Evolutionary conservation across 2,113 vertebrate genomes (phyloP).

Genomic region (Poeciliopsis turrubarensis): DNA sequence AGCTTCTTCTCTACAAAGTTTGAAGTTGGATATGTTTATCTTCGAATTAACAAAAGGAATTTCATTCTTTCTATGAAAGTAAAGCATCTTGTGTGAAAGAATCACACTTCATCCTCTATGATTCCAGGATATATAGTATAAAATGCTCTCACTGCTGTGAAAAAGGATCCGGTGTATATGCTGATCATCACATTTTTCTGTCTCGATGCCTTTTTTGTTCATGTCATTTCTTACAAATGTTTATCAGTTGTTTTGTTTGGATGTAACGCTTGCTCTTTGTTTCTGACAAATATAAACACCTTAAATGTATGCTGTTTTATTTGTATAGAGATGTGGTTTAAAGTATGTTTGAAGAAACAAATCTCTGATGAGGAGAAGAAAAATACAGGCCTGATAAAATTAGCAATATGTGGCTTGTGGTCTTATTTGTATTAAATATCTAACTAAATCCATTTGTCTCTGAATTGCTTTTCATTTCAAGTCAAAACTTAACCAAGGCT

Average conservation of each 20-base stretch:
- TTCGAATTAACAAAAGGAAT: conserved; percentile 78
- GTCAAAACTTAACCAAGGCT: conserved; percentile 29
- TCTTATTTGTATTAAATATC: conserved; percentile 75
- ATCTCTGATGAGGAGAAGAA: conserved; percentile 42
- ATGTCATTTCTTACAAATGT: conserved; percentile 27
- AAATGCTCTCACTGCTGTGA: conserved; percentile 55
- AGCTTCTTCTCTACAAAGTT: conserved; percentile 53
- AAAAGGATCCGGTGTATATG: conserved; percentile 47
- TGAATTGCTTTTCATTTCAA: background rate
- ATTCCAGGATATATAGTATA: conserved; percentile 51
- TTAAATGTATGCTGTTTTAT: conserved; percentile 69
- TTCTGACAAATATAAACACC: conserved; percentile 65
- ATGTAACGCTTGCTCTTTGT: conserved; percentile 57
- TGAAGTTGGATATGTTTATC: conserved; percentile 59
- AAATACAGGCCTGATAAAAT: conserved; percentile 46
- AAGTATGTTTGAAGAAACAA: conserved; percentile 64
- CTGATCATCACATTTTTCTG: conserved; percentile 56
- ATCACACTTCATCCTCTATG: conserved; percentile 69
- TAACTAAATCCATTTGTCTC: conserved; percentile 51
- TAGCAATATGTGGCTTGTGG: conserved; percentile 62
- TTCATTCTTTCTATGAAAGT: conserved; percentile 98
- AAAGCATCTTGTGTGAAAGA: conserved; percentile 81
- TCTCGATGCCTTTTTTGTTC: conserved; percentile 64
- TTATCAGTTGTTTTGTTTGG: conserved; percentile 42
- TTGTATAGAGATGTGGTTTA: conserved; percentile 69